Conservation (phyloP, 2,797 vertebrate species). For the Paratrypauchen microcephalus region DNA sequence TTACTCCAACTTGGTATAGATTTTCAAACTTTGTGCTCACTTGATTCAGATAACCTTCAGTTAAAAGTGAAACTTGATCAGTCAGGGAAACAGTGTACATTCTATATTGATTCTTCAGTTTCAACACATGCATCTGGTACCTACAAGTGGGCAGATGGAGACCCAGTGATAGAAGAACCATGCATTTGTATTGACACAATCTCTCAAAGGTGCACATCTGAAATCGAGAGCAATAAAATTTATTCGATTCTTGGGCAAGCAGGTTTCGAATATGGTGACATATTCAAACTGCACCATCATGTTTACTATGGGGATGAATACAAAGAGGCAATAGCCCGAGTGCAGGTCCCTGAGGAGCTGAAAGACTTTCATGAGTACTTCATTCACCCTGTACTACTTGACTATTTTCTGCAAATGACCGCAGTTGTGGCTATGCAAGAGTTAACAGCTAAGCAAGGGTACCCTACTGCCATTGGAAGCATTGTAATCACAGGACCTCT, state of each 20-base stretch:
- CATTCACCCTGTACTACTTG: slow-evolving; percentile 85
- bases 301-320: slow-evolving; percentile 79
- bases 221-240: slow-evolving; percentile 68
- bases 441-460: slow-evolving; percentile 62
- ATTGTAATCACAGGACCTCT: slow-evolving; percentile 75
- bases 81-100: slow-evolving; percentile 52
- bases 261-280: slow-evolving; percentile 84
- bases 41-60: slow-evolving; percentile 67
- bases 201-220: slow-evolving; percentile 71
- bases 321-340: slow-evolving; percentile 79
- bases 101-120: slow-evolving; percentile 76
- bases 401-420: slow-evolving; percentile 86
- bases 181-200: slow-evolving; percentile 69
- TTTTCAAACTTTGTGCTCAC: slow-evolving; percentile 78
- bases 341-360: slow-evolving; percentile 74
- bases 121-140: slow-evolving; percentile 78
- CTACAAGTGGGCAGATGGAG: slow-evolving; percentile 44
- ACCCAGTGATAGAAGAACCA: slow-evolving; percentile 69
- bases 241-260: slow-evolving; percentile 75
- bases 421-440: slow-evolving; percentile 65
- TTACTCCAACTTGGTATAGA: slow-evolving; percentile 72
- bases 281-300: slow-evolving; percentile 78
- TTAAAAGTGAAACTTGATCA: slow-evolving; percentile 74
- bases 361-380: slow-evolving; percentile 77
- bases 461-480: slow-evolving; percentile 81